These are phyloP conservation scores for Eira barbara DNA, from an alignment of 2,113 vertebrate species.

Conservation along the genomic window DNA sequence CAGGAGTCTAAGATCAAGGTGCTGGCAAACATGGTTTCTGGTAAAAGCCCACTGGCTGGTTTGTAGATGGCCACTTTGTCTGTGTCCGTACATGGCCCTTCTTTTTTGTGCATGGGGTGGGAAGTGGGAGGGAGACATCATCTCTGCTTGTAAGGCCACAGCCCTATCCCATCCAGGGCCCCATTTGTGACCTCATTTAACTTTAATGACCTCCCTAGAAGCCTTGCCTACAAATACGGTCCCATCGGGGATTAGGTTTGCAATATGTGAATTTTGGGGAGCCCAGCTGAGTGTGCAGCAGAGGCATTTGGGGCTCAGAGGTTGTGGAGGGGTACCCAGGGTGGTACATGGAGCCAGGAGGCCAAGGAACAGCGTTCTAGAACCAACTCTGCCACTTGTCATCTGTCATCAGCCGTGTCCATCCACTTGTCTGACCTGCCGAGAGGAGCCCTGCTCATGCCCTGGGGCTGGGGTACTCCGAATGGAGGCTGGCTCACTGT, in stretches of 20 bases:
- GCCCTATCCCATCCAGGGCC: too few species aligned
- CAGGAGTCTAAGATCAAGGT: too few species aligned
- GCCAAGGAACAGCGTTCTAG: accelerated
- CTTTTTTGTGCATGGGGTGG: not conserved
- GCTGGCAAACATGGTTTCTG: accelerated
- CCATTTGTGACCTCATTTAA: not conserved
- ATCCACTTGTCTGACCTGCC: too few species aligned
- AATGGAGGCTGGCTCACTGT: not conserved
- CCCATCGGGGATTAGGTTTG: too few species aligned
- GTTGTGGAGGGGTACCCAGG: accelerated
- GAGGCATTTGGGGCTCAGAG: not conserved
- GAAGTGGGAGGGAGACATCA: not conserved
- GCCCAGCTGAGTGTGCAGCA: accelerated
- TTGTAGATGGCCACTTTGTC: accelerated
- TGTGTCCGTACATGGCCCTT: not conserved
- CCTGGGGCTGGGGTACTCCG: not conserved
- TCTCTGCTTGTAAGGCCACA: not conserved
- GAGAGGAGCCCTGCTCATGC: not conserved
- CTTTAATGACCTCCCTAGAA: too few species aligned
- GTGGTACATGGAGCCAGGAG: accelerated
- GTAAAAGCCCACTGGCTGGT: not conserved
- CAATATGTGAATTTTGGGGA: not conserved
- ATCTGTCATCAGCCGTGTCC: too few species aligned
- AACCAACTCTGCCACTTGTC: not conserved
- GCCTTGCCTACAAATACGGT: not conserved